These are phyloP conservation scores for Neoitamus cyanurus DNA, from an alignment of 2,888 invertebrate genomes.

Conservation along the genomic window DNA sequence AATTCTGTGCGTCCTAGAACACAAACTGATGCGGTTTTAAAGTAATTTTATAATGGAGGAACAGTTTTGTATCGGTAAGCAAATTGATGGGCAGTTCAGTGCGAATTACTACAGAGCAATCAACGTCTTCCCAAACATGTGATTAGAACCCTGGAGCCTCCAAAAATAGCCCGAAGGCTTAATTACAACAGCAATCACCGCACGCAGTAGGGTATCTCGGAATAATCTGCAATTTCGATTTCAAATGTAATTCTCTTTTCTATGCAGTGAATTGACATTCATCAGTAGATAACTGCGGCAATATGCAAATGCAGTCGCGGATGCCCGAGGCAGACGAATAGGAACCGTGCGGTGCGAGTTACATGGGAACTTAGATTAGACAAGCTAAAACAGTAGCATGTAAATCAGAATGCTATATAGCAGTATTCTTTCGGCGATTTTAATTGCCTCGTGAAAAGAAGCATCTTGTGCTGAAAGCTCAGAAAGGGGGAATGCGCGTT, in stretches of 20 bases:
- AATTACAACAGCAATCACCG: not conserved
- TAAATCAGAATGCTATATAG: not conserved
- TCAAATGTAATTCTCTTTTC: not conserved
- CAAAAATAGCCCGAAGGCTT: not conserved
- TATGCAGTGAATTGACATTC: not conserved
- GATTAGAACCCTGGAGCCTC: not conserved
- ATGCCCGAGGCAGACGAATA: not conserved
- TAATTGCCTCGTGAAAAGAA: not conserved
- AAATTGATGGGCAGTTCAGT: too few species aligned
- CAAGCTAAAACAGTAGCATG: not conserved
- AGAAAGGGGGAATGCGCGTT: not conserved
- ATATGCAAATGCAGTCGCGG: not conserved
- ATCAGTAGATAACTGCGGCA: not conserved
- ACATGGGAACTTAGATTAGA: not conserved
- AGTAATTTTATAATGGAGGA: too few species aligned
- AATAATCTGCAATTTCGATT: not conserved
- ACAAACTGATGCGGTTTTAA: too few species aligned
- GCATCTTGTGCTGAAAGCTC: not conserved
- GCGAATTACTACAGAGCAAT: not conserved
- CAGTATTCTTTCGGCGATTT: not conserved
- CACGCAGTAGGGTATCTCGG: too few species aligned
- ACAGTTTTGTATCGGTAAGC: too few species aligned
- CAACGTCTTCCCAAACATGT: not conserved
- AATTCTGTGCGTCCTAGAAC: too few species aligned
- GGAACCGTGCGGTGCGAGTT: not conserved